Base-by-base conservation (phyloP, 2,888 invertebrate genomes). In the Eledona agricola region DNA sequence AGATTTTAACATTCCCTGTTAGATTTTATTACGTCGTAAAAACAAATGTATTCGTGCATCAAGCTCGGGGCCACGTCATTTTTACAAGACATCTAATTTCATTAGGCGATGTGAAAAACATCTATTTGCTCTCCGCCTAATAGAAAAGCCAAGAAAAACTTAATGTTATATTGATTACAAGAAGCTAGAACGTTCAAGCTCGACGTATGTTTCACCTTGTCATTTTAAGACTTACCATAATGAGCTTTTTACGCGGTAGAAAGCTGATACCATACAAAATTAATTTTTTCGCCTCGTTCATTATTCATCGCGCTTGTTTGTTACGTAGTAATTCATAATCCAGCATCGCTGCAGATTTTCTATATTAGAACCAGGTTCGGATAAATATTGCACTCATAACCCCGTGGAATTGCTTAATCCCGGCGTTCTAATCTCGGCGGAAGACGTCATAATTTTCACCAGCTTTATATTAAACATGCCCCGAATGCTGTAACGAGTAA, bases 11-110 rank as follows among this genome's bases (percentile, higher is more conserved):
- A 46, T 34, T 19, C 35, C 46, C 26, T 46, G 26, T 46, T 46
- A 46, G 34, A 46, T 46, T 46, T 46, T 46, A 46, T 34, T 46
- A 16, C 34, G 35, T 46, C 46, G 28, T 46, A 46, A 46, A 46
- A 35, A 26, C 35, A 26, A 35, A 46, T 35, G 34, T 46, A 35
- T 34, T 46, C 28, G 11, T 9, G 35, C 35, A 17, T 15, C 34
- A 32, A 25, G 17, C 35, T 15, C 17, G 19, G 22, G 13, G 20
- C 10, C 10, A 15, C 10, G 11, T 16, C 15, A 17, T 15, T 47
- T 47, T 49, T 29, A 47, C 38, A 28, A 29, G 17, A 40, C 25
- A 32, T 50, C 40, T 40, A 50, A 50, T 50, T 50, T 32, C 23
- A 50, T 32, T 13, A 40, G 1, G 26, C 26, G 28, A 40, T 28